Conservation (phyloP, 2,113 vertebrate genomes). For the Ardeotis arabs region DNA sequence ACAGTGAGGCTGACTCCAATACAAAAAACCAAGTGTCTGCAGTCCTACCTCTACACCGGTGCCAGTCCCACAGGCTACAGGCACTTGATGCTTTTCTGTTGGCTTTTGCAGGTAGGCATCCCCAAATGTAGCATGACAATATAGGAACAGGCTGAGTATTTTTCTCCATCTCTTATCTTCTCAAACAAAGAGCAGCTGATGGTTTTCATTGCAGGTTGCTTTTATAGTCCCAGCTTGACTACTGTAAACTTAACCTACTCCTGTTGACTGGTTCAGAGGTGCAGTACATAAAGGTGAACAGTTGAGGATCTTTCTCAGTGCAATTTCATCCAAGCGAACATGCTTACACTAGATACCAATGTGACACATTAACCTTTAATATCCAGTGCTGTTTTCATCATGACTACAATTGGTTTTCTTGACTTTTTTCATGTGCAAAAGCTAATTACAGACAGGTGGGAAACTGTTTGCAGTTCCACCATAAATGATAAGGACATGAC, state of each 20-base stretch:
- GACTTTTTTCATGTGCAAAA: background rate
- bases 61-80: background rate
- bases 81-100: background rate
- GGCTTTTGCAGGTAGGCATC: background rate
- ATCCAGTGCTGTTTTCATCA: background rate
- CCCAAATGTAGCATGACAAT: background rate
- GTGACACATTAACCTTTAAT: background rate
- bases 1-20: background rate
- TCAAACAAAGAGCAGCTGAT: background rate
- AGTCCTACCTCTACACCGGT: background rate
- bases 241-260: constrained; percentile 2
- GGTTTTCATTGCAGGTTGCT: background rate
- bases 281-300: background rate
- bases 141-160: background rate
- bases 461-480: constrained; percentile 24
- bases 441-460: background rate
- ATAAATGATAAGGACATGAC: background rate
- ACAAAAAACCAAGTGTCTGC: background rate
- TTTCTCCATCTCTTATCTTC: background rate
- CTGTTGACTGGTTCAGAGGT: background rate
- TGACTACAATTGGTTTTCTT: background rate
- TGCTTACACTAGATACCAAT: background rate
- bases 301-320: background rate
- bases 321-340: background rate
- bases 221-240: background rate